Evolutionary conservation across 2,888 invertebrate genomes (phyloP).

Genomic region (Carpatolechia fugitivella): DNA sequence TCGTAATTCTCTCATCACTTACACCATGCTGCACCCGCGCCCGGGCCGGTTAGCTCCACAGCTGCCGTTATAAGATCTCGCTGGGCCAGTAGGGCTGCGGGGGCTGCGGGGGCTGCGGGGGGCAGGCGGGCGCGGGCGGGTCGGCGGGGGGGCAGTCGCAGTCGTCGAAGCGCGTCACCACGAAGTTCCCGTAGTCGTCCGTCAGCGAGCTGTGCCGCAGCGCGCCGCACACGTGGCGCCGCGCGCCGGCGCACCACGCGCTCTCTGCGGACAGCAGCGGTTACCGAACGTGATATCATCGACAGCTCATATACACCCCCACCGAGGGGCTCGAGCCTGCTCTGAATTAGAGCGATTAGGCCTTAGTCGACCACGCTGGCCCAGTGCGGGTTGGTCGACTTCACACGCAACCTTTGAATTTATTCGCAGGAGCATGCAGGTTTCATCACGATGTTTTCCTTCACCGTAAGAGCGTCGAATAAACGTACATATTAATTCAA

Average conservation of each 20-base stretch:
- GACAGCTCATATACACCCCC: too few species aligned
- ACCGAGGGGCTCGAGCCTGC: too few species aligned
- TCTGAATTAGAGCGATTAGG: too few species aligned
- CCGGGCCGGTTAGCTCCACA: not conserved
- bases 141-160: conserved; percentile 61
- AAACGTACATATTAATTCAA: too few species aligned
- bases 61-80: conserved; percentile 28
- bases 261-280: conserved; percentile 43
- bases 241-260: conserved; percentile 54
- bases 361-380: too few species aligned
- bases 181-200: conserved; percentile 77
- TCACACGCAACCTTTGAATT: too few species aligned
- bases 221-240: conserved; percentile 65
- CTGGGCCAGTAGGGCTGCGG: conserved; percentile 18
- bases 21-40: not conserved
- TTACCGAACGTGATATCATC: too few species aligned
- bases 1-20: not conserved
- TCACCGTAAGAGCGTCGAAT: too few species aligned
- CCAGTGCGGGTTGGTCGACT: too few species aligned
- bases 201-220: conserved; percentile 68
- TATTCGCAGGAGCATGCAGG: too few species aligned
- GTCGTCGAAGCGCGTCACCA: conserved; percentile 60
- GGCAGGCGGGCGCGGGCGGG: conserved; percentile 24
- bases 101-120: conserved; percentile 22
- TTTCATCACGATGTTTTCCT: too few species aligned